Evolutionary conservation across 2,797 vertebrate genomes (phyloP), one percentile per base, ranked within the genome.

Genomic region (Pogoniulus pusillus): DNA sequence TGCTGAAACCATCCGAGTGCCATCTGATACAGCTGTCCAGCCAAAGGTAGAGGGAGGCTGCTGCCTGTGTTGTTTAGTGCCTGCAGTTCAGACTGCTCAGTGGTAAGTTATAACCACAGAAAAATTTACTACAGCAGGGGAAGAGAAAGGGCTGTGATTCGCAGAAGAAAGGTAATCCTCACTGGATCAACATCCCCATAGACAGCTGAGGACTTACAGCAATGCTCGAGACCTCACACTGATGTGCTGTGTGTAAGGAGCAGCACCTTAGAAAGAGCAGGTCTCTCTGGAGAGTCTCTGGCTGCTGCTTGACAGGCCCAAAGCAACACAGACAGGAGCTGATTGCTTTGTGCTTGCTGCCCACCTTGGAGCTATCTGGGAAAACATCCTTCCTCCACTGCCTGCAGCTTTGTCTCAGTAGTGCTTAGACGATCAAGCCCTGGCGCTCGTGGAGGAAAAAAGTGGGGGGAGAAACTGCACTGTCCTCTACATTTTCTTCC

Each of bases 1-100:
- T 62, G 89, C 92, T 66, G 85, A 93, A 94, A 94, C 87, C 92
- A 94, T 93, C 37, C 65, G 18, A 26, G 71, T 92, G 90, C 90
- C 13, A 90, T 82, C 87, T 82, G 91, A 93, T 84, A 73, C 55
- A 19, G 9, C 85, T 72, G 90, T 89, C 94, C 93, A 85, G 64
- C 43, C 37, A 0, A 93, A 90, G 93, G 88, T 89, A 66, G 75
- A 57, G 74, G 71, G 71, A 82, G 62, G 82, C 88, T 71, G 91
- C 78, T 80, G 89, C 55, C 76, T 70, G 73, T 12, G 53, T 12
- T 55, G 39, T 34, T 55, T 78, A 58, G 49, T 35, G 74, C 85
- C 83, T 66, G 87, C 47, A 77, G 68, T 45, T 70, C 18, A 15
- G 82, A 73, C 91, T 63, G 65, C 7, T 78, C 76, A 2, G 18